Percentiles rank a stretch among this genome's conserved stretches.
phyloP scores from a whole-genome alignment of 1,140 invertebrate genomes.

The Panagrolaimus sp. region DNA sequence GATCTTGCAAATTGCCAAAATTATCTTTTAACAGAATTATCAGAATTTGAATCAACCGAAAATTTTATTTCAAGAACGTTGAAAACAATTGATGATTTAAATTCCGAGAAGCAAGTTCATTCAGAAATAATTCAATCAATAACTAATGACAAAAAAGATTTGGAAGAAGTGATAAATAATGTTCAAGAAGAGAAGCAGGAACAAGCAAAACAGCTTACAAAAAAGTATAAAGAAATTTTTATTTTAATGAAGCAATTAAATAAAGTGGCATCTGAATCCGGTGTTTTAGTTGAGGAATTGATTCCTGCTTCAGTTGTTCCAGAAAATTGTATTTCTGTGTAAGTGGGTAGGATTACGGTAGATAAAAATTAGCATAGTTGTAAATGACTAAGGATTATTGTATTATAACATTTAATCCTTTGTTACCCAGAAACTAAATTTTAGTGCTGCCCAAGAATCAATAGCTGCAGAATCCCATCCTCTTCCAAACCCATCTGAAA shows the following conservation, averaged over 20 bases:
- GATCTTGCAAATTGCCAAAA: not conserved
- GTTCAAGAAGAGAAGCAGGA: not conserved
- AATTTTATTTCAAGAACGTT: slow-evolving; percentile 19
- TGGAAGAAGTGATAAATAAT: slow-evolving; percentile 6
- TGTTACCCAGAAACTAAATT: no score
- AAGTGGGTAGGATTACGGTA: not conserved
- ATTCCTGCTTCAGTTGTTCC: not conserved
- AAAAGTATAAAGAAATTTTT: not conserved
- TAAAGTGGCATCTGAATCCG: not conserved
- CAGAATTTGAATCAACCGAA: slow-evolving; percentile 16
- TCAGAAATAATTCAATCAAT: slow-evolving; percentile 37
- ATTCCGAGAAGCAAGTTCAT: slow-evolving; percentile 32
- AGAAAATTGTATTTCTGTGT: not conserved
- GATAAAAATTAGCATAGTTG: not conserved
- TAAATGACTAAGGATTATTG: no score
- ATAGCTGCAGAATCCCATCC: not conserved
- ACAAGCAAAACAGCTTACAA: not conserved
- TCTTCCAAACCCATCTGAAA: not conserved
- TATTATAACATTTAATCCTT: no score
- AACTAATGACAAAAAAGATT: slow-evolving; percentile 23
- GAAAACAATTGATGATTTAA: slow-evolving; percentile 30
- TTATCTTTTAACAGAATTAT: slow-evolving; percentile 4
- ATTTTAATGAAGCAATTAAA: not conserved
- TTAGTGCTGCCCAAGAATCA: slow-evolving; percentile 1
- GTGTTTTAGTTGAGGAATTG: not conserved